Conservation (phyloP, 2,888 invertebrate genomes). For the Lasioglossum zephyrum region DNA sequence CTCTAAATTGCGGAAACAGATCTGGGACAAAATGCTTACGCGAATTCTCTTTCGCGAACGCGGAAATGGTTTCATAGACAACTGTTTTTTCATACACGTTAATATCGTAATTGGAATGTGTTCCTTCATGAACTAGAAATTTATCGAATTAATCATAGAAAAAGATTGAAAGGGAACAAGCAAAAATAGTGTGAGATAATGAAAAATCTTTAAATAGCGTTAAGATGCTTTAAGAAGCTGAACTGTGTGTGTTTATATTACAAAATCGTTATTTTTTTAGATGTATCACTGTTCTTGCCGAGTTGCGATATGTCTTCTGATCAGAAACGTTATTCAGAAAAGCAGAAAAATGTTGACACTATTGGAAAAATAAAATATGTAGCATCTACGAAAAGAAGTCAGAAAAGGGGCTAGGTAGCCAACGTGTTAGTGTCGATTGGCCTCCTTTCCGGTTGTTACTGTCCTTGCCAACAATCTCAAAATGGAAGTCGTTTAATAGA, state of each 20-base stretch:
- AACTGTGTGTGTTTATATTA: no score
- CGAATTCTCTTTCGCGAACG: neutral
- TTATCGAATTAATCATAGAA: neutral
- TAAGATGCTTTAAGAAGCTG: no score
- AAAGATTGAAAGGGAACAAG: neutral
- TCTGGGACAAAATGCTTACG: slow-evolving; percentile 23
- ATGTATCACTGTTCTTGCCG: no score
- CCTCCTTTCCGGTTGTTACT: neutral
- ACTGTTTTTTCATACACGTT: neutral
- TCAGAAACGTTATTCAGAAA: no score
- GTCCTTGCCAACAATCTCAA: neutral
- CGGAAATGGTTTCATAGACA: neutral
- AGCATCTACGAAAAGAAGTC: no score
- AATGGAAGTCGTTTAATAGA: neutral
- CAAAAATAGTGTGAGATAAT: neutral
- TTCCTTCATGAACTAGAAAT: neutral
- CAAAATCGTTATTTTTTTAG: no score
- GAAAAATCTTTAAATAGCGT: no score
- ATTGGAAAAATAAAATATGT: no score
- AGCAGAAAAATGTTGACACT: no score
- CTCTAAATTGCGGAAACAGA: slow-evolving; percentile 32
- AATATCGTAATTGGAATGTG: neutral
- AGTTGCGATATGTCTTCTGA: no score
- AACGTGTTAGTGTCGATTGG: no score
- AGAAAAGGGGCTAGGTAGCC: no score